These are phyloP conservation scores for Leptothorax acervorum DNA, from an alignment of 2,888 invertebrate species.

Conservation along the genomic window DNA sequence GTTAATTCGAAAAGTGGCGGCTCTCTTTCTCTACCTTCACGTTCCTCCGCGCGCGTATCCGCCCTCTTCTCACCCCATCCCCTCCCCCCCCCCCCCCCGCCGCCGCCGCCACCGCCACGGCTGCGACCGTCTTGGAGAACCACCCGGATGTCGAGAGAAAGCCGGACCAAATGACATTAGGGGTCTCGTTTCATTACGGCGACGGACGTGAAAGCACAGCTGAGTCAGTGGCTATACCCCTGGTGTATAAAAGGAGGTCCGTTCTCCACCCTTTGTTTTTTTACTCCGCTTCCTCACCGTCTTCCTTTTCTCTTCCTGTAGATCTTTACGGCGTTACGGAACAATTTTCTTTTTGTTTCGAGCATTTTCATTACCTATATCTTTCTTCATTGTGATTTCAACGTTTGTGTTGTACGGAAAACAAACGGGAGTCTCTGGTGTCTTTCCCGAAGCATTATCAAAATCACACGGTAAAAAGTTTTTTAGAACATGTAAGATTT, in stretches of 20 bases:
- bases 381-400: conserved; percentile 21
- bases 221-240: conserved; percentile 71
- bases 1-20: conserved; percentile 80
- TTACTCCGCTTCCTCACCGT: background rate
- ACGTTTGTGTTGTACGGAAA: background rate
- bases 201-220: conserved; percentile 74
- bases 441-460: background rate
- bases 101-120: too few relatives aligned
- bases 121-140: conserved; percentile 64
- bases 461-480: background rate
- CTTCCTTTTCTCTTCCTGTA: background rate
- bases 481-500: background rate
- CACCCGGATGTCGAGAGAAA: conserved; percentile 64
- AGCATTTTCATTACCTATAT: conserved; percentile 44
- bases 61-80: conserved; percentile 18
- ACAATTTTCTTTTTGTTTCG: conserved; percentile 49
- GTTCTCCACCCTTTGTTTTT: conserved; percentile 52
- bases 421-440: background rate
- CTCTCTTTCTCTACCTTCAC: conserved; percentile 59
- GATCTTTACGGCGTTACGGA: conserved; percentile 39
- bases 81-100: too few relatives aligned
- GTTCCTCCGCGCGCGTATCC: conserved; percentile 47
- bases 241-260: conserved; percentile 70
- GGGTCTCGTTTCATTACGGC: conserved; percentile 74
- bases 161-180: conserved; percentile 71